Conservation (phyloP, 1,140 invertebrate genomes). For the Drosophila ercepeae region DNA sequence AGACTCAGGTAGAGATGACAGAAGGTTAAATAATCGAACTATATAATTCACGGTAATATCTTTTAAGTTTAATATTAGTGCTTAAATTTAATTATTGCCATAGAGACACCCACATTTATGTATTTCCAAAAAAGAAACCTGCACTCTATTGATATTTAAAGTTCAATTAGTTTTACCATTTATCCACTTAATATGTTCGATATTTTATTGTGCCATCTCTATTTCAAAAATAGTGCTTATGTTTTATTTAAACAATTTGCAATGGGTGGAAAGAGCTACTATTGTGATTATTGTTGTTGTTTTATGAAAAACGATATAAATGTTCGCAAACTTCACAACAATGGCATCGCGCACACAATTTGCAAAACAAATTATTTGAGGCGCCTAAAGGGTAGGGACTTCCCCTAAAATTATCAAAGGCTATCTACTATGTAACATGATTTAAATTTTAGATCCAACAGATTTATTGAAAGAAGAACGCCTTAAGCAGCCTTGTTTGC, state of each 20-base stretch:
- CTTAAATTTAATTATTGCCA: too few species aligned
- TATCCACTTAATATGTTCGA: too few species aligned
- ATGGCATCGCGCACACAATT: slow-evolving; percentile 60
- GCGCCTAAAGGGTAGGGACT: slow-evolving; percentile 48
- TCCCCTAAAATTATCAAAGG: not conserved
- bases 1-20: slow-evolving; percentile 29
- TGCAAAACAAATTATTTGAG: slow-evolving; percentile 63
- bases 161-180: too few species aligned
- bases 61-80: too few species aligned
- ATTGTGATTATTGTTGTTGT: slow-evolving; percentile 75
- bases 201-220: slow-evolving; percentile 4
- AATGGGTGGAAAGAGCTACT: slow-evolving; percentile 80
- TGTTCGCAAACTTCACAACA: slow-evolving; percentile 72
- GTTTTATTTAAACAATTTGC: not conserved
- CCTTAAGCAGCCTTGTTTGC: slow-evolving; percentile 56
- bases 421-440: not conserved
- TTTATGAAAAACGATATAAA: slow-evolving; percentile 77
- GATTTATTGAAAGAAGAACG: slow-evolving; percentile 52
- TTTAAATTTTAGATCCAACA: slow-evolving; percentile 46
- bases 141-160: too few species aligned
- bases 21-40: not conserved
- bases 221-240: slow-evolving; percentile 18
- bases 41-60: too few species aligned
- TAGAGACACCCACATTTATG: too few species aligned
- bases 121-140: too few species aligned